These are phyloP conservation scores for Grallaria varia DNA, from an alignment of 2,113 vertebrate species.

Conservation along the genomic window DNA sequence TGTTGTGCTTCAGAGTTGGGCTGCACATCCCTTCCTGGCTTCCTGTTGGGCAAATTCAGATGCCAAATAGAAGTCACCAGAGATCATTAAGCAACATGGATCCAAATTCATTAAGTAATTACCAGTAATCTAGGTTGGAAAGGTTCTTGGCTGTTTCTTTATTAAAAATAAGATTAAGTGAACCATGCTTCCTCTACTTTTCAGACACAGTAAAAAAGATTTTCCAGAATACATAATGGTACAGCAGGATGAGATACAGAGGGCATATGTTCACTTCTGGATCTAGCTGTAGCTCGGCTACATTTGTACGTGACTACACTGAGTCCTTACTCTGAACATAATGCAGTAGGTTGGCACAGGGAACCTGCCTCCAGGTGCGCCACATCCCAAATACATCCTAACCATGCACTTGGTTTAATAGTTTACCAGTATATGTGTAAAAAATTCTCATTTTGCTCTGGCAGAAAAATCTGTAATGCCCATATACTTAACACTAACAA, in stretches of 20 bases:
- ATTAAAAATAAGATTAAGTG: not conserved
- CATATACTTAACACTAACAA: not conserved
- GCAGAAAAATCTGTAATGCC: not conserved
- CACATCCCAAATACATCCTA: not conserved
- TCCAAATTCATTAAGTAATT: not conserved
- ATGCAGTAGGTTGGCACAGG: not conserved
- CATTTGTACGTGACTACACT: not conserved
- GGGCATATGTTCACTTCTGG: not conserved
- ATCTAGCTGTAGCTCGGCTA: too few relatives aligned
- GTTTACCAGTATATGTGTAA: rapidly evolving
- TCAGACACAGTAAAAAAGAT: not conserved
- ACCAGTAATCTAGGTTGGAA: not conserved
- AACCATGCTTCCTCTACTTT: not conserved
- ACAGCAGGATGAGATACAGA: not conserved
- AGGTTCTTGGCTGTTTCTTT: not conserved
- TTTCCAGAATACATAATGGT: not conserved
- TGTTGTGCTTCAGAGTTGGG: not conserved
- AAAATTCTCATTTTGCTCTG: not conserved
- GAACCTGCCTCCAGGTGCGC: not conserved
- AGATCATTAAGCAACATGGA: not conserved
- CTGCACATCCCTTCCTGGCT: not conserved
- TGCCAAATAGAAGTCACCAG: not conserved
- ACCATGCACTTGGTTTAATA: not conserved
- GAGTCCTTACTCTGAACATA: not conserved
- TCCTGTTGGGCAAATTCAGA: not conserved